Percentiles rank a stretch among this genome's conserved stretches.
These are phyloP conservation scores for Eumacrocentrus americanus DNA, from an alignment of 2,888 invertebrate species.

Conservation along the genomic window DNA sequence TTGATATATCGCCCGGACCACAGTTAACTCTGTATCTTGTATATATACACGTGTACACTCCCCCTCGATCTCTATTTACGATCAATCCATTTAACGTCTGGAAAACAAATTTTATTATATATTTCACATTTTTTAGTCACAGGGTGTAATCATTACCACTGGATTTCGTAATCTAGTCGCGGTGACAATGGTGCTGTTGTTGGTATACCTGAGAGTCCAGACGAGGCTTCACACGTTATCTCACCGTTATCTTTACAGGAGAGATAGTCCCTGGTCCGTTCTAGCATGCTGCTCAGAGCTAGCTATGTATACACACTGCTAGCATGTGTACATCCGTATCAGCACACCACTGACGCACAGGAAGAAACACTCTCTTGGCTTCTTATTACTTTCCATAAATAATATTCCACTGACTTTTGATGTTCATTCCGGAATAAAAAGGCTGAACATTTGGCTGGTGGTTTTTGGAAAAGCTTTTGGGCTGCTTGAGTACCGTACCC, in stretches of 20 bases:
- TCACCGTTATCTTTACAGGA: conserved; percentile 43
- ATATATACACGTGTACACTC: conserved; percentile 22
- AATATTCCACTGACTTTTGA: too few species aligned
- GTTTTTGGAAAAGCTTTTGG: conserved; percentile 7
- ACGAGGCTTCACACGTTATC: conserved; percentile 41
- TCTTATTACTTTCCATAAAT: conserved; percentile 2
- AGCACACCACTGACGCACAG: conserved; percentile 15
- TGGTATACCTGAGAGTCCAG: conserved; percentile 16
- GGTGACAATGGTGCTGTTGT: conserved; percentile 42
- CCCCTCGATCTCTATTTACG: conserved; percentile 25
- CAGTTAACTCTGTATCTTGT: conserved; percentile 13
- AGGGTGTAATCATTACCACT: not conserved
- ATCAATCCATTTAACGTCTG: conserved; percentile 25
- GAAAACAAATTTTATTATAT: too few species aligned
- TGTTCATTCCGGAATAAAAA: too few species aligned
- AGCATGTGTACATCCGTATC: conserved; percentile 24
- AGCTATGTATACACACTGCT: too few species aligned
- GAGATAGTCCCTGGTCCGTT: conserved; percentile 40
- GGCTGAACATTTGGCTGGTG: conserved; percentile 17
- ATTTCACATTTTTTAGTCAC: too few species aligned
- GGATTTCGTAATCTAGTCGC: conserved; percentile 3
- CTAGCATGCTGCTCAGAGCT: conserved; percentile 16
- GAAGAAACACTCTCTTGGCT: not conserved
- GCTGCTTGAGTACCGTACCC: not conserved
- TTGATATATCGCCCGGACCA: conserved; percentile 46